These are phyloP conservation scores for Channa maculata DNA, from an alignment of 2,113 vertebrate genomes.

Conservation along the genomic window DNA sequence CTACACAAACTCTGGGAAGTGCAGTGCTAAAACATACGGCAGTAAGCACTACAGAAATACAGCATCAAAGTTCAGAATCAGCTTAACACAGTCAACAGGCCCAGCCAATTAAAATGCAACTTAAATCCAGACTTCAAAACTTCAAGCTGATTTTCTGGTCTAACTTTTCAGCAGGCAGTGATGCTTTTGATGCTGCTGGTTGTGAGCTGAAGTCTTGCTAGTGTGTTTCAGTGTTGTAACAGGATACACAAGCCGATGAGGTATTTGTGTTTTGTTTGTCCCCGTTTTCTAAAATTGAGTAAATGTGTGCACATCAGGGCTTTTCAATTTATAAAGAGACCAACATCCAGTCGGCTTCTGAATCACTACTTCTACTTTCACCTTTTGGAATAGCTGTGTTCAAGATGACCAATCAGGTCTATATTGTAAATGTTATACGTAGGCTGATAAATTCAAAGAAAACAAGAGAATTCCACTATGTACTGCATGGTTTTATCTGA, in stretches of 20 bases:
- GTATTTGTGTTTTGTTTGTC: neutral
- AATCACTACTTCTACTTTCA: no score
- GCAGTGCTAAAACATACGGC: neutral
- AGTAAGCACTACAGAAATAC: neutral
- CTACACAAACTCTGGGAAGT: neutral
- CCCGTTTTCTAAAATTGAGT: no score
- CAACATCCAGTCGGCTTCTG: no score
- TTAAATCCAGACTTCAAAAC: conserved; percentile 8
- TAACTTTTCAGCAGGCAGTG: conserved; percentile 5
- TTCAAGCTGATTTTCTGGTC: conserved; percentile 22
- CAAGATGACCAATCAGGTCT: no score
- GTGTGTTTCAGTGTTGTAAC: conserved; percentile 5
- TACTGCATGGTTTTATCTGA: no score
- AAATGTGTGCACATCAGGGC: no score
- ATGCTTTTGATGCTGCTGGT: conserved; percentile 11
- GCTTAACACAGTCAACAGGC: conserved; percentile 23
- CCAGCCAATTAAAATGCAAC: conserved; percentile 8
- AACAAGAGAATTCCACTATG: no score
- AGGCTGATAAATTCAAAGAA: no score
- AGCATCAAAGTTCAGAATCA: conserved; percentile 2
- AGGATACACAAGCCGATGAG: neutral
- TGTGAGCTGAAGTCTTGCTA: neutral
- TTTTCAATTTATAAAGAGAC: no score
- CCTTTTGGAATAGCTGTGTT: no score
- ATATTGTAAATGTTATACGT: no score